Conservation (phyloP, 2,113 vertebrate species). For the Quiscalus mexicanus region DNA sequence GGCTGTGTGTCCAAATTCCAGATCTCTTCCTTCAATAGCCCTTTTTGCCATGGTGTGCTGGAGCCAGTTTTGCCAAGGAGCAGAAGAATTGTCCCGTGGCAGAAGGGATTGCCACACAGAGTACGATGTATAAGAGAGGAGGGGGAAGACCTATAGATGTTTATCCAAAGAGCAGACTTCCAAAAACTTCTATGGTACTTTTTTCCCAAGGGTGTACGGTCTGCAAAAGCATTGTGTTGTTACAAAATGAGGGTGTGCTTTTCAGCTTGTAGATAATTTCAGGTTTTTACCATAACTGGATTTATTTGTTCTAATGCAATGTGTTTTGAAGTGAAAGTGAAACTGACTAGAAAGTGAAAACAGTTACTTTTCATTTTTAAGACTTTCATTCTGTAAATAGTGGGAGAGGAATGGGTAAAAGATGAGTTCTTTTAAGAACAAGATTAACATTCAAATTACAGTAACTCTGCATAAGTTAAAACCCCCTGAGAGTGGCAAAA, state of each 20-base stretch:
- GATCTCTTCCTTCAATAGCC: not conserved
- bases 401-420: not conserved
- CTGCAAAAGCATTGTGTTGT: not conserved
- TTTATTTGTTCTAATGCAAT: not conserved
- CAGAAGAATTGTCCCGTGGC: rapidly evolving
- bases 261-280: not conserved
- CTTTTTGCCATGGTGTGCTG: not conserved
- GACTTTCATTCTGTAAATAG: not conserved
- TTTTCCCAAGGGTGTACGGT: not conserved
- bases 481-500: not conserved
- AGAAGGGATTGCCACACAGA: not conserved
- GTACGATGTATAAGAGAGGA: rapidly evolving
- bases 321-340: slow-evolving; percentile 44
- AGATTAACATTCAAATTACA: not conserved
- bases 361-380: not conserved
- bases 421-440: not conserved
- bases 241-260: not conserved
- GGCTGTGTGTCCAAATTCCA: not conserved
- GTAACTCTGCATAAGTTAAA: not conserved
- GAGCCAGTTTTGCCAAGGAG: not conserved
- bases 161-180: not conserved
- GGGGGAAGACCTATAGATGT: not conserved
- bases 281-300: not conserved
- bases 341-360: slow-evolving; percentile 51
- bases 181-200: not conserved